phyloP scores from a whole-genome alignment of 35 echinoderm and acorn worm genomes.

The Amphiura filiformis region DNA sequence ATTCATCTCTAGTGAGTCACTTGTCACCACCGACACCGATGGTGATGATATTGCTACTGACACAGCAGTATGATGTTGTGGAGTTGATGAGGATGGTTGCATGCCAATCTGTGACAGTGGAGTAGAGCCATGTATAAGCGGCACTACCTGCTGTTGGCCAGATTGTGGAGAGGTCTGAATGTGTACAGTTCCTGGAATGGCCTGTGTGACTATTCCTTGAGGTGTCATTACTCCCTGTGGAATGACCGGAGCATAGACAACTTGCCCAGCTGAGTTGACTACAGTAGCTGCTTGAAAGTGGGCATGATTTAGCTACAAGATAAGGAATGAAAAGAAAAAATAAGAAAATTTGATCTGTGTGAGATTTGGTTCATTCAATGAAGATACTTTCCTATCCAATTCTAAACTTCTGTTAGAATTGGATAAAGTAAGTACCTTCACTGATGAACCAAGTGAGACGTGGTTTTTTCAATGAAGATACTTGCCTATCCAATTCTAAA shows the following conservation, averaged over 20 bases:
- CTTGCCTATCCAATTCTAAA: no score
- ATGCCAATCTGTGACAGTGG: constrained; percentile 97
- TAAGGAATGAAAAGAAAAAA: no score
- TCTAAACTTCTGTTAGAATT: no score
- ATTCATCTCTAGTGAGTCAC: constrained; percentile 65
- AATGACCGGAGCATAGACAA: constrained; percentile 90
- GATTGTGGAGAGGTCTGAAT: constrained; percentile 53
- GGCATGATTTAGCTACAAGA: constrained; percentile 19
- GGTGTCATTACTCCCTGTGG: constrained; percentile 94
- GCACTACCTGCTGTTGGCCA: constrained; percentile 35
- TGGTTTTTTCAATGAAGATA: no score
- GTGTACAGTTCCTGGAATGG: constrained; percentile 92
- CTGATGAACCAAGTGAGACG: no score
- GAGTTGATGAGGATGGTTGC: constrained; percentile 19
- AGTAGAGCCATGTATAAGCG: constrained; percentile 91
- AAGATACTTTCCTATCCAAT: no score
- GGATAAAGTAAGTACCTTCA: no score
- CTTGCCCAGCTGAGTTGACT: constrained; percentile 90
- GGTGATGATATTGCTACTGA: constrained; percentile 25
- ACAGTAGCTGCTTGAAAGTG: constrained; percentile 83
- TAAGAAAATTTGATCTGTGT: neutral
- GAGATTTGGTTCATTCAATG: no score
- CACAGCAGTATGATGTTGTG: constrained; percentile 22
- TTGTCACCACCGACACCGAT: constrained; percentile 12
- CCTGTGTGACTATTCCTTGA: constrained; percentile 88